Base-by-base conservation (phyloP, 2,113 vertebrate genomes). In the Heterotilapia buettikoferi region DNA sequence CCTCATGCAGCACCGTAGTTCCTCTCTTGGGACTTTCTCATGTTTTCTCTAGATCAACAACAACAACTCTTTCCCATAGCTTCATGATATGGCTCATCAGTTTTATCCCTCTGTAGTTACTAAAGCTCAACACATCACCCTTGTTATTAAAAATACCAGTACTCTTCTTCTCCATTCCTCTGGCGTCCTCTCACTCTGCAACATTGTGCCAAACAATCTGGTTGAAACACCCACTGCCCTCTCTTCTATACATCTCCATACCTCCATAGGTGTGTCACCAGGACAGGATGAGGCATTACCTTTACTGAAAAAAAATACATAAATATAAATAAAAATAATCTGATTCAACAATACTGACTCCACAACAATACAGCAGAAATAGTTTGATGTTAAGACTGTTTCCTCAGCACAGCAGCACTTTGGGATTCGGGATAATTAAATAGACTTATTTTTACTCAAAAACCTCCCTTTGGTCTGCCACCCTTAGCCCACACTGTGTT, bases 321-420 rank as follows among this genome's bases (percentile, higher is more conserved):
- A 47, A 47, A 29, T 73, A 73, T 18, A 12, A 76, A 76, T 47
- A 76, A 47, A 43, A 73, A 50, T 4, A 4, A 31, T 50, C 24
- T 5, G 24, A 76, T 31, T 50, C 14, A 78, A 50, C 26, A 50
- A 50, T 18, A 19, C 18, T 19, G 43, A 78, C 9, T 78, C 43
- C 0, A 29, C 43, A 76, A 31, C 1, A 78, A 5, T 50, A 31
- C 24, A 50, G 43, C 24, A 76, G 24, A 78, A 78, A 78, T 19
- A 78, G 71, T 50, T 31, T 78, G 24, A 19, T 66, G 33, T 66
- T 66, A 66, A 66, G 10, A 66, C 71, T 31, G 24, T 78, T 47
- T 78, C 43, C 45, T 29, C 26, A 78, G 71, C 71, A 50, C 43
- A 50, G 24, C 43, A 76, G 43, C 71, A 50, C 6, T 50, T 50